Conservation (phyloP, 2,888 invertebrate genomes). For the Lomographa bimaculata region DNA sequence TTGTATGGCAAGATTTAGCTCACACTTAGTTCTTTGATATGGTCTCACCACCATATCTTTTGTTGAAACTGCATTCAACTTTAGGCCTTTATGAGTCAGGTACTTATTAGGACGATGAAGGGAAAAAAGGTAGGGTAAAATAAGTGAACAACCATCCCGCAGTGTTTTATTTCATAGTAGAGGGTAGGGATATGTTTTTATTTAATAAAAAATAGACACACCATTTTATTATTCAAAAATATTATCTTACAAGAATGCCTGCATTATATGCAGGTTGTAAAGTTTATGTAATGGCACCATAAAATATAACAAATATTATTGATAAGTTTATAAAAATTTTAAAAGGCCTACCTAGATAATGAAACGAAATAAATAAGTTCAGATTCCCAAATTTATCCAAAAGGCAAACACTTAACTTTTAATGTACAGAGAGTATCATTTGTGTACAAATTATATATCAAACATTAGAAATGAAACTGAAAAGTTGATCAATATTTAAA, state of each 20-base stretch:
- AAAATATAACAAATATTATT: conserved; percentile 31
- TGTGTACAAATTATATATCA: conserved; percentile 27
- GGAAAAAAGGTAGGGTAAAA: conserved; percentile 20
- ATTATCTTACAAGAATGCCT: conserved; percentile 4
- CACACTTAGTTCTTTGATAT: conserved; percentile 4
- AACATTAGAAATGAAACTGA: no score
- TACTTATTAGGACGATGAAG: no score
- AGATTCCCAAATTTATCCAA: neutral
- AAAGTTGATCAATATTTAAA: no score
- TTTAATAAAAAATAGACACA: conserved; percentile 28
- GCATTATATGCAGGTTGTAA: conserved; percentile 24
- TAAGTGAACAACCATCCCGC: conserved; percentile 30
- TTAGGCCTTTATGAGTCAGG: no score
- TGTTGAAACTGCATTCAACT: no score
- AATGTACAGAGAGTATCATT: conserved; percentile 6
- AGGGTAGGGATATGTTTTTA: conserved; percentile 13
- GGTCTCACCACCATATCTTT: no score
- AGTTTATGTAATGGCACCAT: conserved; percentile 69
- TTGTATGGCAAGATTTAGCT: neutral
- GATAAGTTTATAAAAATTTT: conserved; percentile 44
- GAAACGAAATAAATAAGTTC: no score
- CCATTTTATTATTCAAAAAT: neutral
- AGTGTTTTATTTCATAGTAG: conserved; percentile 13
- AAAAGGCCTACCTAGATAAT: conserved; percentile 34
- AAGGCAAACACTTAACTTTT: conserved; percentile 1